Evolutionary conservation across 2,113 vertebrate species (phyloP), one percentile per base, ranked within the genome.

Genomic region (Neofelis nebulosa): DNA sequence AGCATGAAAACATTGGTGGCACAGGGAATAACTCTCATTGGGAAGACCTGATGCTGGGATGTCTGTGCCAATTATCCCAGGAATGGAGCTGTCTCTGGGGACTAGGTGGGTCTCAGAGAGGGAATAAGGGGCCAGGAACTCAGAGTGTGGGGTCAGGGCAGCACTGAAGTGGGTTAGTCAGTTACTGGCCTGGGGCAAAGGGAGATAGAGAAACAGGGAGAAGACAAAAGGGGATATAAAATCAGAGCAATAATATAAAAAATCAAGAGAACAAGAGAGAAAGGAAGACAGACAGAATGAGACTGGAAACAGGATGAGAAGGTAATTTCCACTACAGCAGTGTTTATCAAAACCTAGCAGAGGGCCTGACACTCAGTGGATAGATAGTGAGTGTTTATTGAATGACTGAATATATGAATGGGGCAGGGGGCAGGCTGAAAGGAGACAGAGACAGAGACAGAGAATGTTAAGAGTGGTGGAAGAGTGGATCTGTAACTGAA

Each of bases 401-500:
- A 97, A 79, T 91, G 81, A 97, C 93, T 57, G 23, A 79, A 68
- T 91, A 73, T 55, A 65, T 89, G 89, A 97, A 95, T 78, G 68
- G 48, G 69, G 14, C 29, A 90, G 27, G 78, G 31, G 57, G 7
- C 23, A 88, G n/a, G 33, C 65, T 94, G 31, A 11, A 41, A 97
- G 50, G 33, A 97, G 52, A 94, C 12, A 93, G 18, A 93, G 16
- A 94, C 23, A 91, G 50, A 27, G 11, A 80, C 3, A 71, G 76
- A 69, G 41, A 92, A 76, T 89, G 45, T 27, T 86, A 94, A 15
- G 36, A 95, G 27, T 96, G 82, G 71, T 96, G 16, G 31, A 69
- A 86, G 79, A 97, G 61, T 94, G 91, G 38, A 90, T 94, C 55
- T 95, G 84, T 95, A 96, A 94, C 79, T 94, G 79, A 96, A 97